A percentile compares a stretch with the other conserved stretches of the same genome.
These are phyloP conservation scores for Cantharis lateralis DNA, from an alignment of 2,888 invertebrate species.

Conservation along the genomic window DNA sequence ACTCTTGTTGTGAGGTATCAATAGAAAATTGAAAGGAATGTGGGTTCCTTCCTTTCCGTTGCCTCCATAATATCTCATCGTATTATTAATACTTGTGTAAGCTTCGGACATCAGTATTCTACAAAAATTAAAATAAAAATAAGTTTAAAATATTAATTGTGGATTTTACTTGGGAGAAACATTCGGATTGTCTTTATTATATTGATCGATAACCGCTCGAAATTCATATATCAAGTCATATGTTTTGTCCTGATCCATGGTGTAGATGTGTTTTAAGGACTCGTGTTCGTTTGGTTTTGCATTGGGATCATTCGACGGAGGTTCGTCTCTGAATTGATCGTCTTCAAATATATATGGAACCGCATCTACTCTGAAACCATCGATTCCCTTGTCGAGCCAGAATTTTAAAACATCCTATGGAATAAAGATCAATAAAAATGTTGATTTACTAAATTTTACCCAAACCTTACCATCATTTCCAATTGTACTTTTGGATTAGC, in stretches of 20 bases:
- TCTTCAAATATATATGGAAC: conserved; percentile 61
- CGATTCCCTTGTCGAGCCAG: conserved; percentile 84
- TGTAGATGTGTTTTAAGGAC: conserved; percentile 67
- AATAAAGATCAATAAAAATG: background rate
- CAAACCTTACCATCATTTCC: conserved; percentile 62
- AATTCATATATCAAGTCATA: conserved; percentile 70
- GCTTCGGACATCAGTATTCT: conserved; percentile 80
- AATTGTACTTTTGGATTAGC: conserved; percentile 70
- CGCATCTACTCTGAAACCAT: conserved; percentile 86
- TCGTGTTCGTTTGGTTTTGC: conserved; percentile 55
- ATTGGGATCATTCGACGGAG: conserved; percentile 41
- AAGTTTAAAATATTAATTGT: background rate
- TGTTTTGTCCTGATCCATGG: conserved; percentile 62
- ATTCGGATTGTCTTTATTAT: conserved; percentile 43
- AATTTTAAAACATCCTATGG: conserved; percentile 68
- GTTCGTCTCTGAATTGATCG: conserved; percentile 53
- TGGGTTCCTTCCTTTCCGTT: conserved; percentile 64
- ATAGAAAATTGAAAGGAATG: conserved; percentile 79
- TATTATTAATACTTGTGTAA: conserved; percentile 64
- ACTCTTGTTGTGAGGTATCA: conserved; percentile 63
- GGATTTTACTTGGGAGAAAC: background rate
- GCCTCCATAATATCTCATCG: conserved; percentile 69
- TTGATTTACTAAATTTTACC: background rate
- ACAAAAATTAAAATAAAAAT: background rate
- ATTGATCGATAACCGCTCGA: conserved; percentile 66